phyloP scores from a whole-genome alignment of 2,888 invertebrate genomes.

The Sthenelais limicola region DNA sequence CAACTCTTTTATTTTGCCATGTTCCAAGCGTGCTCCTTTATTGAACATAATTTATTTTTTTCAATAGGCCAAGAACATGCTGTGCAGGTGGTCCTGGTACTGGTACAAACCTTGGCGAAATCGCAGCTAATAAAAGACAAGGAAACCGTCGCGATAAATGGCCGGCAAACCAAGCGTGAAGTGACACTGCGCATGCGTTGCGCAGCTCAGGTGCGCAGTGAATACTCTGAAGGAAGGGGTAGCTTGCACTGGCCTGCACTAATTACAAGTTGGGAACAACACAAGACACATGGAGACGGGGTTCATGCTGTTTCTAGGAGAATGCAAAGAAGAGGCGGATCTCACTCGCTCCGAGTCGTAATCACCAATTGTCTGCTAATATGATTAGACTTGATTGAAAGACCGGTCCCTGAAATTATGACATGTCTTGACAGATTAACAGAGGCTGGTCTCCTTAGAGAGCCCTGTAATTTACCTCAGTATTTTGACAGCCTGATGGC shows the following conservation, averaged over 20 bases:
- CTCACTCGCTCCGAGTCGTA: slow-evolving; percentile 18
- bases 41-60: slow-evolving; percentile 25
- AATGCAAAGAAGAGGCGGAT: slow-evolving; percentile 13
- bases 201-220: slow-evolving; percentile 39
- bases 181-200: slow-evolving; percentile 25
- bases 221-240: slow-evolving; percentile 9
- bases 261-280: slow-evolving; percentile 23
- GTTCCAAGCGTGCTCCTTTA: slow-evolving; percentile 28
- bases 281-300: too few species aligned
- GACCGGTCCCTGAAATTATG: background rate
- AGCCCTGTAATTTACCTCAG: too few species aligned
- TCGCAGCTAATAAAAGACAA: slow-evolving; percentile 34
- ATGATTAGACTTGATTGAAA: slow-evolving; percentile 30
- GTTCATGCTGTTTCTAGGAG: too few species aligned
- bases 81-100: slow-evolving; percentile 13
- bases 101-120: background rate
- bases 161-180: slow-evolving; percentile 10
- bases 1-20: slow-evolving; percentile 7
- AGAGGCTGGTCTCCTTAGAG: too few species aligned
- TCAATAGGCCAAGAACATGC: slow-evolving; percentile 3
- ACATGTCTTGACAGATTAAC: slow-evolving; percentile 1
- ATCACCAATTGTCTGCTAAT: slow-evolving; percentile 35
- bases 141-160: background rate
- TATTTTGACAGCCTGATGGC: too few species aligned
- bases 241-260: background rate